Conservation (phyloP, 2,888 invertebrate species). For the Acrobasis suavella region DNA sequence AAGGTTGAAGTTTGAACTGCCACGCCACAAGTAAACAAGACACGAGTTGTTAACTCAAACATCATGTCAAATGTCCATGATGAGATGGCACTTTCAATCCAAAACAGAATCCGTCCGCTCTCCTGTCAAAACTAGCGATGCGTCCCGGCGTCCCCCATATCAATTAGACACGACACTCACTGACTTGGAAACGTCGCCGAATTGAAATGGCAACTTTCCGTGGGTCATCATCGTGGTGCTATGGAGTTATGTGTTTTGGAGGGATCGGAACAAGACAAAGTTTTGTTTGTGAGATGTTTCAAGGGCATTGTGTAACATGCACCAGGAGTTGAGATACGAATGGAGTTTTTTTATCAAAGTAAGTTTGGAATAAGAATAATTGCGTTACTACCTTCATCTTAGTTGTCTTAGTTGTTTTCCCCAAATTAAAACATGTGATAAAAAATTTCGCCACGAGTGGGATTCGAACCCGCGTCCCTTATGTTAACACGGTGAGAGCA, state of each 20-base stretch:
- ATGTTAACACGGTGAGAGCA: too few species aligned
- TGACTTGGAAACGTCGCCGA: slow-evolving; percentile 16
- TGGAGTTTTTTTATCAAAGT: not conserved
- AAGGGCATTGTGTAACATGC: slow-evolving; percentile 7
- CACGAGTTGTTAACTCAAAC: not conserved
- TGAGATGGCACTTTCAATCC: slow-evolving; percentile 2
- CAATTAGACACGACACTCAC: slow-evolving; percentile 22
- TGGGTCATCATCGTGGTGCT: not conserved
- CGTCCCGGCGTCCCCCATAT: slow-evolving; percentile 15
- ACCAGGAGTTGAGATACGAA: not conserved
- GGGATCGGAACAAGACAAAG: not conserved
- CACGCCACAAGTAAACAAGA: too few species aligned
- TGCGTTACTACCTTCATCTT: too few species aligned
- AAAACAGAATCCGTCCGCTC: not conserved
- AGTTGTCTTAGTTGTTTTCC: too few species aligned
- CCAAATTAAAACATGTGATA: too few species aligned
- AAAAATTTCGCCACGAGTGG: too few species aligned
- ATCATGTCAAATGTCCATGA: not conserved
- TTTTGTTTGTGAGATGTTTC: slow-evolving; percentile 3
- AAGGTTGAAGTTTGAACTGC: too few species aligned
- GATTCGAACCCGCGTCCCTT: too few species aligned
- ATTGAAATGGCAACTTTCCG: slow-evolving; percentile 20
- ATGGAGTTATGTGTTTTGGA: slow-evolving; percentile 3
- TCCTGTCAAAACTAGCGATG: slow-evolving; percentile 16
- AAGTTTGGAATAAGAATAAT: not conserved